Base-by-base conservation (phyloP, 64 coral and sea anemone species). In the Porites lutea region DNA sequence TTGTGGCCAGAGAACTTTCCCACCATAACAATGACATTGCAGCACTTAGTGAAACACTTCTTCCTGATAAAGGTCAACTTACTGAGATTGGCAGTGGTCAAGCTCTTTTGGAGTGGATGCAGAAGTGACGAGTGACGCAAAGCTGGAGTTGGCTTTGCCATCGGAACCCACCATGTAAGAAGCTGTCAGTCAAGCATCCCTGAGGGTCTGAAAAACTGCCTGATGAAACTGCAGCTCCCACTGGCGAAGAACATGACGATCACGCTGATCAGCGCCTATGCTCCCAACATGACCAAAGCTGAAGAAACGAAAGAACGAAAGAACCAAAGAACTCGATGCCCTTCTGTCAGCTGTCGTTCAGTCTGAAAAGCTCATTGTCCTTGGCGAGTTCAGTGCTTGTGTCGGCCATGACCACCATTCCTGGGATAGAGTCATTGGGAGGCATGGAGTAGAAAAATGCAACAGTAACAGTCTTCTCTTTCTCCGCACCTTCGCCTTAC, bases 191-290 rank as follows among this genome's bases (percentile, higher is more conserved):
- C 4, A 19, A 9, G 13, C 13, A 4, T 13, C 14, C 67, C 67
- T 3, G 7, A 54, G 5, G 5, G 75, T 3, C 0, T 20, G 3
- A 21, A n/a, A 9, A 3, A 48, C 3, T 4, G 75, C 15, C 4
- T 48, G 3, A 55, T 20, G 51, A 52, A 44, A 47, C 2, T 52
- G 27, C 27, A 18, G 1, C 13, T 86, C 16, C 18, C 59, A 1
- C 64, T 71, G 2, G 2, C 0, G 3, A 52, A 52, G 82, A 6
- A 51, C 2, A 70, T 52, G 21, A 52, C n/a, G 52, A 18, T 48
- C 65, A 86, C 82, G 2, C 2, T 86, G 2, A 52, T 86, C 64
- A 71, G 63, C 22, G 64, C 65, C 0, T 86, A 86, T 86, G 82
- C 64, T 3, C 45, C 65, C 3, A 86, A 46, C 64, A 0, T 71